Evolutionary conservation across 2,888 invertebrate species (phyloP), one percentile per base, ranked within the genome.

Genomic region (Eugnorisma glareosa): DNA sequence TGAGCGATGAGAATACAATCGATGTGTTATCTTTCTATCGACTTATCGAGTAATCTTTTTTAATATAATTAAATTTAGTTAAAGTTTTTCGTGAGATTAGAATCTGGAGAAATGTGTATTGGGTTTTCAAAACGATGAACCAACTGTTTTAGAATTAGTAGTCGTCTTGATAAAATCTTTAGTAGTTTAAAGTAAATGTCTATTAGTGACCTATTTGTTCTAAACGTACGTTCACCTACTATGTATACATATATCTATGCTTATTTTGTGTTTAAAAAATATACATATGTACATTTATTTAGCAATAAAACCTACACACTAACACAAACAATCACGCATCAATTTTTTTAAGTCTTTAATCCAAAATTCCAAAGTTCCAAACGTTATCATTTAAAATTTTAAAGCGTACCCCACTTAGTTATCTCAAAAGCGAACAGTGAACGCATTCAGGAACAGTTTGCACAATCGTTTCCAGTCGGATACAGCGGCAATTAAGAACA

Each of bases 401-500:
- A 59, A 71, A 77, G 82, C 82, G 63, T 54, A 78, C 61, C 61
- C 83, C 63, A 78, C 37, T 75, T 69, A 75, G 45, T 80, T 79
- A 87, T 88, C 77, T 79, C 37, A 67, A 85, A 57, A 63, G 43
- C n/a, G 69, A 71, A 89, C 86, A 86, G 86, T 79, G 64, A 70
- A 28, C 73, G 70, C 35, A 74, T 79, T 84, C 82, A 88, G 81
- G 67, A 86, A 86, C 83, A 70, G 80, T 83, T 73, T 86, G 79
- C 84, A 77, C 83, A 88, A 88, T 85, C 86, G 84, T 88, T 89
- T 89, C 86, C 86, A 84, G 90, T 89, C 88, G 88, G 92, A 91
- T 91, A 93, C 93, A 91, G 82, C 84, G 87, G 91, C 89, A 91
- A 92, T 88, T 88, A 83, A 85, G 85, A 86, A 83, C 89, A 89